Conservation (phyloP, 2,113 vertebrate genomes). For the Phoenicopterus ruber region DNA sequence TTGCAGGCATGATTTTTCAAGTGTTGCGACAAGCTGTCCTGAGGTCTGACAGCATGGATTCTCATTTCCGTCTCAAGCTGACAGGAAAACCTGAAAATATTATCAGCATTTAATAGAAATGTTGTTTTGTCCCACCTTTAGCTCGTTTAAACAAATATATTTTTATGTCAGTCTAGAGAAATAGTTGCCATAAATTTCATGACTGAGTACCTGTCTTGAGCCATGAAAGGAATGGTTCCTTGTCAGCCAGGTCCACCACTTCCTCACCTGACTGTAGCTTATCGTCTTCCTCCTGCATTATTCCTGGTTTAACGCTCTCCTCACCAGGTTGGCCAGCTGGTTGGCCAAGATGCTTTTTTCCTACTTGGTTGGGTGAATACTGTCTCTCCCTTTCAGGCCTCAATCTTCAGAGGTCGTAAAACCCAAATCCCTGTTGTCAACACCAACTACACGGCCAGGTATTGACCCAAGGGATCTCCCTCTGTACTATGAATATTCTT, state of each 20-base stretch:
- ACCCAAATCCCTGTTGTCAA: neutral
- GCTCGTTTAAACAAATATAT: neutral
- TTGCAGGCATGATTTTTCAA: neutral
- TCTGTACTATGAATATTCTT: neutral
- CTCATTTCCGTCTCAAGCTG: neutral
- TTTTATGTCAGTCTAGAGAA: neutral
- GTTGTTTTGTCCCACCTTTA: neutral
- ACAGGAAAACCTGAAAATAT: neutral
- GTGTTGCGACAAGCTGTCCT: neutral
- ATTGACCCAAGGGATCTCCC: neutral
- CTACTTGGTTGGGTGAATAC: neutral
- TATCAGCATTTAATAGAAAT: neutral
- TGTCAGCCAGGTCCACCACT: neutral
- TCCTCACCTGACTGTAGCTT: neutral
- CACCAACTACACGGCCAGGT: neutral
- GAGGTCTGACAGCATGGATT: neutral
- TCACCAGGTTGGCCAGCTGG: neutral
- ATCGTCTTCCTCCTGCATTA: neutral
- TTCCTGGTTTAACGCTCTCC: neutral
- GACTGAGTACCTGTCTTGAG: neutral
- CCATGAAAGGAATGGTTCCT: neutral
- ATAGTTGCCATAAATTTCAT: neutral
- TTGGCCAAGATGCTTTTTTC: neutral
- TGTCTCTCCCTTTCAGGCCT: neutral
- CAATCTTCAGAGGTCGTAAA: rapidly evolving